A percentile compares a stretch with the other conserved stretches of the same genome.
Evolutionary conservation across 1,140 invertebrate genomes (phyloP).

Genomic region (Magallana angulata): DNA sequence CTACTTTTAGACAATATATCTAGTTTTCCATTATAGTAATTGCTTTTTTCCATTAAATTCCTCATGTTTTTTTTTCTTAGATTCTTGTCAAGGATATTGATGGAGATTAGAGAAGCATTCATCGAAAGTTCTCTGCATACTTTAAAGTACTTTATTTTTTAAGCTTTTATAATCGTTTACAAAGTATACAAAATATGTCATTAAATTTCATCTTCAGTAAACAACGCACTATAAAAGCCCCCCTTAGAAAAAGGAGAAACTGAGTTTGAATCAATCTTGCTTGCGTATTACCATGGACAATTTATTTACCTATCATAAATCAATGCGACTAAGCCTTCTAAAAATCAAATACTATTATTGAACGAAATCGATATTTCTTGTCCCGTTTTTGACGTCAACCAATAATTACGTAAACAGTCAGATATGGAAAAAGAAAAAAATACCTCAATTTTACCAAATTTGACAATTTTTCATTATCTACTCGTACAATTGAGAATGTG

Average conservation of each 20-base stretch:
- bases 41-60: not conserved
- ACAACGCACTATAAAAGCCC: not conserved
- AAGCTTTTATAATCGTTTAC: not conserved
- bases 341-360: not conserved
- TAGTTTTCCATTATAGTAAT: constrained; percentile 3
- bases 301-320: constrained; percentile 19
- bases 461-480: not conserved
- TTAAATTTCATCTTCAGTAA: not conserved
- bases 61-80: not conserved
- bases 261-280: not conserved
- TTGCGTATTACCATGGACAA: not conserved
- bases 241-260: not conserved
- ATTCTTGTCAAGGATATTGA: not conserved
- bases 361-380: not conserved
- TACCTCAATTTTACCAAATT: not conserved
- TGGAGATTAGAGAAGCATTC: not conserved
- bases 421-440: not conserved
- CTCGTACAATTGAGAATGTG: not conserved
- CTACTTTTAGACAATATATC: not conserved
- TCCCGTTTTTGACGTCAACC: constrained; percentile 1
- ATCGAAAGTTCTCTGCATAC: not conserved
- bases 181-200: not conserved
- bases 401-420: constrained; percentile 10
- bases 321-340: not conserved
- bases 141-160: not conserved